Percentiles rank a stretch among this genome's conserved stretches.
phyloP scores from a whole-genome alignment of 2,113 vertebrate species.

The Chaenogobius annularis region DNA sequence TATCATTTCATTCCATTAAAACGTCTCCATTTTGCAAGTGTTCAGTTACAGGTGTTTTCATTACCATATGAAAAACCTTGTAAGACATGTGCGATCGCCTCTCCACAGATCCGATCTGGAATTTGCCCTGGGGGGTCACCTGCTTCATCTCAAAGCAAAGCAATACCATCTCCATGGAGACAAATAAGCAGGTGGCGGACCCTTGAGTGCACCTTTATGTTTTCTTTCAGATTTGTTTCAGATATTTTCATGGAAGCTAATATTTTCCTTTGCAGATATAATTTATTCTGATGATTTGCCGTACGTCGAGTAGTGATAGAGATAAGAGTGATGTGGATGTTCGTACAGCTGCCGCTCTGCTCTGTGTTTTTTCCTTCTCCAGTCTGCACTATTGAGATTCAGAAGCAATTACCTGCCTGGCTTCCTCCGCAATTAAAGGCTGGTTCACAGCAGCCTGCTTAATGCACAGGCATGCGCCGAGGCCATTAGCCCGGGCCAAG shows the following conservation, averaged over 20 bases:
- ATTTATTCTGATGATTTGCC: background rate
- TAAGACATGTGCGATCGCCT: no score
- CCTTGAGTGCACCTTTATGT: no score
- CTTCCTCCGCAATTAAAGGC: conserved; percentile 86
- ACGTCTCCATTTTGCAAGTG: no score
- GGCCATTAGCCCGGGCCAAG: conserved; percentile 80
- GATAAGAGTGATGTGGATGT: conserved; percentile 79
- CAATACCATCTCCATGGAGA: no score
- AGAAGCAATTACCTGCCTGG: conserved; percentile 95
- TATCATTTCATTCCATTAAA: background rate
- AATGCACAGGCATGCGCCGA: conserved; percentile 90
- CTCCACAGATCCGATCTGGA: background rate
- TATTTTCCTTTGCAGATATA: no score
- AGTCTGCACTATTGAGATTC: conserved; percentile 87
- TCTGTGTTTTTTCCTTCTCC: conserved; percentile 68
- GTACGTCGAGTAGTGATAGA: background rate
- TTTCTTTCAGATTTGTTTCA: background rate
- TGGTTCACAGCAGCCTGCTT: conserved; percentile 84
- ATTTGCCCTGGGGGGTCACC: no score
- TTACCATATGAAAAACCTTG: background rate
- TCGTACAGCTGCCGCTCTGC: conserved; percentile 8
- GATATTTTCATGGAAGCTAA: background rate
- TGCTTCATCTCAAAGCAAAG: no score
- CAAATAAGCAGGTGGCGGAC: no score
- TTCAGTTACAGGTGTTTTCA: background rate